Percentiles rank a stretch among this genome's conserved stretches.
Evolutionary conservation across 2,797 vertebrate species (phyloP).

Genomic region (Oreonectes daqikongensis): DNA sequence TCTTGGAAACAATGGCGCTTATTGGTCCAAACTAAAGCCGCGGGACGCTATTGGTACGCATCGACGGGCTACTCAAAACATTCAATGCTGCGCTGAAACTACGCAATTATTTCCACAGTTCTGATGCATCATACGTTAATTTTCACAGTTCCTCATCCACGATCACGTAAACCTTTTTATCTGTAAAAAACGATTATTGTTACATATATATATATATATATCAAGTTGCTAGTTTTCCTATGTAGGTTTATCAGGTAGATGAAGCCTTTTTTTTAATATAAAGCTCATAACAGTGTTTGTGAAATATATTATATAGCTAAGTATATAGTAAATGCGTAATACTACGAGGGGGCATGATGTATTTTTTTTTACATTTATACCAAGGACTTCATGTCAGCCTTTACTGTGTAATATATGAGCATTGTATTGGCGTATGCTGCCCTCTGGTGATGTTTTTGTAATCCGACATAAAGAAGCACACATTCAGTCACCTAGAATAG

Average conservation of each 20-base stretch:
- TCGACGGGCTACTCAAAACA: background rate
- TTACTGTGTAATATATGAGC: background rate
- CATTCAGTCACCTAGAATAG: conserved; percentile 34
- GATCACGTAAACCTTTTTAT: background rate
- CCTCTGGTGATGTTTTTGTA: conserved; percentile 36
- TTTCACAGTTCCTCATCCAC: background rate
- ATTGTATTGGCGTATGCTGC: conserved; percentile 6
- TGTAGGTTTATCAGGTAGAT: background rate
- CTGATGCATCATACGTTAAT: no score
- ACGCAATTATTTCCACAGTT: conserved; percentile 25
- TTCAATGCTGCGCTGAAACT: conserved; percentile 34
- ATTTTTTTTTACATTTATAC: background rate
- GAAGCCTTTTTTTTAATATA: no score
- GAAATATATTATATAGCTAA: no score
- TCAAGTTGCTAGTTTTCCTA: background rate
- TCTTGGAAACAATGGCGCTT: background rate
- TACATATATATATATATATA: no score
- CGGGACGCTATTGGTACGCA: conserved; percentile 44
- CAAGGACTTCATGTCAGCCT: background rate
- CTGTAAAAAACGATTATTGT: no score
- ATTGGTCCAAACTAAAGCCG: conserved; percentile 47
- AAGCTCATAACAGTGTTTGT: background rate
- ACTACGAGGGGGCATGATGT: background rate
- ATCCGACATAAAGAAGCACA: conserved; percentile 23
- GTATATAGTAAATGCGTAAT: background rate